Evolutionary conservation across 2,888 invertebrate genomes (phyloP), one percentile per base, ranked within the genome.

Genomic region (Axea sp.): DNA sequence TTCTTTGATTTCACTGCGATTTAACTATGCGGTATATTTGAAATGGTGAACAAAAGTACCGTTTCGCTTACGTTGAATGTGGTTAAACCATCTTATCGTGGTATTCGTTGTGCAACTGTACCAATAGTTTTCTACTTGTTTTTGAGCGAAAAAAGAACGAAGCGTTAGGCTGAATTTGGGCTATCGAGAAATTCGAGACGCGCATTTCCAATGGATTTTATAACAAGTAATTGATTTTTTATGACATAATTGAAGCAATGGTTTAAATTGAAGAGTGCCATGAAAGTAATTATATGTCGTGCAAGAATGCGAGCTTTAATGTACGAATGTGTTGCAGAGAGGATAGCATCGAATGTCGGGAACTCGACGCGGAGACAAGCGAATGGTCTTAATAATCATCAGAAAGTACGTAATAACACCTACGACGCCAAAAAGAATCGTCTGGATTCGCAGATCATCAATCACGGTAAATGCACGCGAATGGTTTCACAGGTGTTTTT

Each of bases 391-490:
- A 83, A 84, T 33, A 77, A 76, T 43, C 79, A 65, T 55, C 82
- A 81, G 31, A 84, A 81, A 71, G 68, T 78, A 43, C 83, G 85
- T 60, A 81, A 80, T 57, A 83, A 81, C 62, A 83, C 79, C 77
- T 82, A 82, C 74, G 86, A 85, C 33, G 78, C 78, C 39, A 86
- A 86, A 76, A 86, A 85, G 72, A 83, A 79, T 64, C 81, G 83
- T 47, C 73, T 80, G 30, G 81, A 82, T 43, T 74, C 84, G 57
- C 82, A 84, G 75, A 79, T 82, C 51, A 80, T 83, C 59, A 84
- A 83, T 80, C 83, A 84, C 57, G 85, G 86, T 86, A 57, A 84
- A 82, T 81, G 49, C 47, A 5, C 12, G 6, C 15, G 7, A 33
- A 9, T 26, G 6, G 9, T 14, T 7, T 12, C n/a, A n/a, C 39